phyloP scores from a whole-genome alignment of 2,113 vertebrate genomes.

The Orycteropus afer region DNA sequence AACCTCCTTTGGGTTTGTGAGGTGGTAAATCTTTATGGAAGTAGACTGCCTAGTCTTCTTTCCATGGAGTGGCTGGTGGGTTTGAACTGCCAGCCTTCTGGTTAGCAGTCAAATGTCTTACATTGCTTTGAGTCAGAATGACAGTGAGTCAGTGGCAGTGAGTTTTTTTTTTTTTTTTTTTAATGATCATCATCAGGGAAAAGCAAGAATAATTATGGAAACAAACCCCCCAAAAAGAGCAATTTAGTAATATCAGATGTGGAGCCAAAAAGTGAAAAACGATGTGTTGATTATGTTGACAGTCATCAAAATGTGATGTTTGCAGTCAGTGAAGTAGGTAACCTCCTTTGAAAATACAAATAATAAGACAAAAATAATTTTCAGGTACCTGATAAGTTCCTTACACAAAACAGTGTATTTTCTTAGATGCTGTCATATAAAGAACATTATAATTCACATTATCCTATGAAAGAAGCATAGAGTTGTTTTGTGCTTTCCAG shows the following conservation, averaged over 20 bases:
- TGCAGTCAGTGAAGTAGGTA: background rate
- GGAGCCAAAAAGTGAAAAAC: background rate
- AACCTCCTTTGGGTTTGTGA: too few relatives aligned
- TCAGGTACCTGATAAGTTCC: background rate
- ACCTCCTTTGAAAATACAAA: conserved; percentile 5
- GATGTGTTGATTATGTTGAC: background rate
- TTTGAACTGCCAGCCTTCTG: too few relatives aligned
- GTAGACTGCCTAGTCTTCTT: too few relatives aligned
- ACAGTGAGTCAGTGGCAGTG: too few relatives aligned
- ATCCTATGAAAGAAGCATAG: background rate
- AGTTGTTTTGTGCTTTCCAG: background rate
- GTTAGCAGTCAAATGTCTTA: too few relatives aligned
- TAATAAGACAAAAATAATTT: background rate
- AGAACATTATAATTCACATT: conserved; percentile 1
- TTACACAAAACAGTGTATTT: background rate
- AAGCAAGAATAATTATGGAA: background rate
- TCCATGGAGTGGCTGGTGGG: too few relatives aligned
- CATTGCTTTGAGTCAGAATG: too few relatives aligned
- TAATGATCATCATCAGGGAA: background rate
- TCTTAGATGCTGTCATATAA: background rate
- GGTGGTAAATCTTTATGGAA: too few relatives aligned
- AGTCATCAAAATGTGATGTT: background rate
- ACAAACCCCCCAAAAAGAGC: background rate
- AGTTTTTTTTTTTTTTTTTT: too few relatives aligned
- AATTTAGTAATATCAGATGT: background rate